Evolutionary conservation across 2,888 invertebrate species (phyloP), one percentile per base, ranked within the genome.

Genomic region (Eupithecia pulchellata): DNA sequence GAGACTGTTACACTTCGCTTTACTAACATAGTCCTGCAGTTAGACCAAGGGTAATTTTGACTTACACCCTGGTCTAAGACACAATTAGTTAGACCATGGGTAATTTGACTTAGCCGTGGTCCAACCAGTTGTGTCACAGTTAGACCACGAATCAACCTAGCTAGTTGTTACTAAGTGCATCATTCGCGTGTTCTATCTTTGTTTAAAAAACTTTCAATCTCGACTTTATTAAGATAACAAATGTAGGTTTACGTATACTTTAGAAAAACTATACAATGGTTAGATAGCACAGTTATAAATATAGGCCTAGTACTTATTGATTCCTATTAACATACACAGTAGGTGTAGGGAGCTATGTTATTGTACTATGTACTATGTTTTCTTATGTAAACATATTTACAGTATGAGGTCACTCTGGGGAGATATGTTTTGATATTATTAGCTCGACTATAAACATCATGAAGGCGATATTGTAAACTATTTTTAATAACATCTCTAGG

Each of bases 401-500:
- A 83, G 17, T 78, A 86, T 91, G 91, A 91, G 89, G 88, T 92
- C 91, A 92, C 82, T 75, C 72, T 69, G 69, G 66, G 42, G 83
- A 87, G 85, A 86, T 86, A 83, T 91, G 91, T 91, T 91, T 89
- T 89, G 87, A 88, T 88, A 87, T 86, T 86, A 81, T 75, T 77
- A 81, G 73, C 75, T 81, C 79, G 86, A 85, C 79, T 89, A 84
- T 88, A 89, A 89, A 90, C 91, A 90, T 74, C 66, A 66, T 74
- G 66, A 69, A 66, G 81, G 77, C 80, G 80, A 79, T 84, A 86
- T 80, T 89, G 86, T 90, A 89, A 90, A 83, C 81, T 81, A 81
- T 84, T 84, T 84, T 84, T 77, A 82, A 83, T 81, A 84, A 84
- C 84, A 84, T 81, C 80, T 80, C 79, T 63, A 74, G 81, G 64